Conservation (phyloP, 2,888 invertebrate species). For the Phaonia tiefii region DNA sequence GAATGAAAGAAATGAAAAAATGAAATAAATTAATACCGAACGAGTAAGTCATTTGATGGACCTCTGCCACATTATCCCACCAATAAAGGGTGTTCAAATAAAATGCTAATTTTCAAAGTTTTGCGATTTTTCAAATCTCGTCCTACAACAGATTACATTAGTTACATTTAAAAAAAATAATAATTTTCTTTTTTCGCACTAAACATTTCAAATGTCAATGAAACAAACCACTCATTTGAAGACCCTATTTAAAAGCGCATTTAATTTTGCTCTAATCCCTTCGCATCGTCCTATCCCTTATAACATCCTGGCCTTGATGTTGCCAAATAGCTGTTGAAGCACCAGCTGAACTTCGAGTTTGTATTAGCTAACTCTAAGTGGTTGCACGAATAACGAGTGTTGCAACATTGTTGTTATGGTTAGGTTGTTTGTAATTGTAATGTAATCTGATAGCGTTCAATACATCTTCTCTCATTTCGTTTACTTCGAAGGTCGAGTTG, state of each 20-base stretch:
- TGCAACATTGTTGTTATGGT: constrained; percentile 30
- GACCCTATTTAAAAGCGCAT: constrained; percentile 13
- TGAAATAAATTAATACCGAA: constrained; percentile 26
- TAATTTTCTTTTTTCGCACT: too few species aligned
- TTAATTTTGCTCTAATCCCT: not conserved
- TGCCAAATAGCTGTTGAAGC: not conserved
- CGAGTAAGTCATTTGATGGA: constrained; percentile 13
- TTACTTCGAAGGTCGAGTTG: constrained; percentile 11
- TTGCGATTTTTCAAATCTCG: too few species aligned
- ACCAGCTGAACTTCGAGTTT: too few species aligned
- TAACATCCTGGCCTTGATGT: not conserved
- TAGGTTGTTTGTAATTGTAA: constrained; percentile 27
- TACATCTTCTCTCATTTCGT: constrained; percentile 24
- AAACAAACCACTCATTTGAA: too few species aligned
- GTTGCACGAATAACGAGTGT: constrained; percentile 20
- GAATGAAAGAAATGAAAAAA: constrained; percentile 25
- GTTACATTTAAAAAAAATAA: too few species aligned
- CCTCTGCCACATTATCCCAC: constrained; percentile 17
- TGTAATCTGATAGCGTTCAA: constrained; percentile 32
- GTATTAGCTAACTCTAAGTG: not conserved
- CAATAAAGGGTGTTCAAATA: too few species aligned
- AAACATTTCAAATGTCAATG: too few species aligned
- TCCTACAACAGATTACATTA: too few species aligned
- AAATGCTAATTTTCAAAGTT: too few species aligned
- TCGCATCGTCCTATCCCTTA: not conserved